phyloP scores from a whole-genome alignment of 1,140 invertebrate species.

The Caenorhabditis brenneri region DNA sequence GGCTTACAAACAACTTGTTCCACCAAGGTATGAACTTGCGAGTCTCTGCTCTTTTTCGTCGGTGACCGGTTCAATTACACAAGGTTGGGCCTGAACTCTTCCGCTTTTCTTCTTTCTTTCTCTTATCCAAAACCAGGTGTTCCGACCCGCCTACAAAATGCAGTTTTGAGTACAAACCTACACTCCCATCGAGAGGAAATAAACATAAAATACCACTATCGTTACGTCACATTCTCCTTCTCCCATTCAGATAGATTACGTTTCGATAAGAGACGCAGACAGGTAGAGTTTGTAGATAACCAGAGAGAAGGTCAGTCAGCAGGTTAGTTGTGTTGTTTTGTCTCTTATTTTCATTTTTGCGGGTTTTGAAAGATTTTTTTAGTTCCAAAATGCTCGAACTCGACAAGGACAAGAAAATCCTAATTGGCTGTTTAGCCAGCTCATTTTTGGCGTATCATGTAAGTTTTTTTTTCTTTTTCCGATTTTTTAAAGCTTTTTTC shows the following conservation, averaged over 20 bases:
- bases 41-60: too few relatives aligned
- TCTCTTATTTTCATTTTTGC: background rate
- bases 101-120: too few relatives aligned
- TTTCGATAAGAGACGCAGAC: background rate
- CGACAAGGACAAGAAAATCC: background rate
- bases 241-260: background rate
- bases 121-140: too few relatives aligned
- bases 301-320: background rate
- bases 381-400: background rate
- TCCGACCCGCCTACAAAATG: too few relatives aligned
- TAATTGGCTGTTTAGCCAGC: background rate
- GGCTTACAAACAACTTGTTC: too few relatives aligned
- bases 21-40: too few relatives aligned
- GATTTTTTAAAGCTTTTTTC: background rate
- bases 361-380: background rate
- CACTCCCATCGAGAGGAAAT: too few relatives aligned
- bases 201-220: constrained; percentile 5
- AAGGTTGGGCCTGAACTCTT: too few relatives aligned
- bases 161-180: too few relatives aligned
- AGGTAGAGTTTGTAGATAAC: background rate
- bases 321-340: background rate
- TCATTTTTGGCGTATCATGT: constrained; percentile 12
- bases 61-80: too few relatives aligned
- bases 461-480: background rate
- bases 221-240: background rate